Base-by-base conservation (phyloP, 2,888 invertebrate species). In the Drosophila yooni region DNA sequence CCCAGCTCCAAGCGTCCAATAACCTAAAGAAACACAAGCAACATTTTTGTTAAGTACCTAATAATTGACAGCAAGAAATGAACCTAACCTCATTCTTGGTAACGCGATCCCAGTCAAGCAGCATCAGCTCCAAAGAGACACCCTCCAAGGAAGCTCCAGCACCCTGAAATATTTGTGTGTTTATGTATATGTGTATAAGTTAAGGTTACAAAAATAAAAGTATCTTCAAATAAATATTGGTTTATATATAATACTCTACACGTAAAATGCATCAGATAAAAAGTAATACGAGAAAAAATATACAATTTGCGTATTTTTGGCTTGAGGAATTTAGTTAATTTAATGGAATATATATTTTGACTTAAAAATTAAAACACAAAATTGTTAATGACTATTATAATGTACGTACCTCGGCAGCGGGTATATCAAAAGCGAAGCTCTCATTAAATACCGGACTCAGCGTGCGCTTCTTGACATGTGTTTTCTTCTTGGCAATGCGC, bases 401-500 rank as follows among this genome's bases (percentile, higher is more conserved):
- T 2, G 3, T 10, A 52, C 88, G 74, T 67, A 93, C 93, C 96
- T 94, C 94, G 92, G 94, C 95, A 57, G 96, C 95, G 25, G 98
- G 99, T 81, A 99, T 97, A 91, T 99, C 99, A 93, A 99, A 99
- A 63, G 98, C 97, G 94, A 99, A 99, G 62, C 98, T 98, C 94
- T 99, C 99, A 94, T 99, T 99, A 95, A 99, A 99, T 65, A 99
- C 99, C 0, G 99, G 99, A 94, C 98, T 98, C 86, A 99, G 94
- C 1, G 99, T 99, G 66, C 99, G 95, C 93, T 99, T 99, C 95
- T 99, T 99, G 57, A 99, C 99, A 93, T 99, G 99, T 0, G 99
- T 99, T 95, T 99, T 99, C 95, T 99, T 99, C 95, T 99, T 99
- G 57, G 98, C 98, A 89, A 99, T 97, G 79, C 99, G 96, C 92